Conservation (phyloP, 2,888 invertebrate species). For the Acrocyrtus sp. region DNA sequence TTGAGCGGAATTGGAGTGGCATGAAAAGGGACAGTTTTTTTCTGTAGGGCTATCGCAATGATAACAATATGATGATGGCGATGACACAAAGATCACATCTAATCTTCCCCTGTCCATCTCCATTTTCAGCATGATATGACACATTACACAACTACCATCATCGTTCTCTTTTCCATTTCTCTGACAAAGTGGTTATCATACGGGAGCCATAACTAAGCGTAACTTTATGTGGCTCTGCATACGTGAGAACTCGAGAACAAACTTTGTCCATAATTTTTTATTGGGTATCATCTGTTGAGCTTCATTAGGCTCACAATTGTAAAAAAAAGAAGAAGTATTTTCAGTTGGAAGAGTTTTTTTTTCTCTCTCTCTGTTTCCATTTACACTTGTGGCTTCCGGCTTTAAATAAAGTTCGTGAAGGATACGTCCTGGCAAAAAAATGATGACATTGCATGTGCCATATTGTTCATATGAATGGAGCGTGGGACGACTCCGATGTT, state of each 20-base stretch:
- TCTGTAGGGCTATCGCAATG: too few relatives aligned
- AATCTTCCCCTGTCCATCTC: neutral
- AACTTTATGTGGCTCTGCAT: too few relatives aligned
- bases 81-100: neutral
- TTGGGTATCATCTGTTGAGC: constrained; percentile 34
- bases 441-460: constrained; percentile 39
- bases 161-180: neutral
- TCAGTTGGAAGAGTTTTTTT: neutral
- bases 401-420: constrained; percentile 2
- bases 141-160: neutral
- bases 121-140: too few relatives aligned
- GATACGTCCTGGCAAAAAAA: constrained; percentile 6
- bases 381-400: constrained; percentile 43
- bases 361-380: neutral
- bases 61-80: constrained; percentile 12
- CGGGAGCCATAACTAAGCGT: too few relatives aligned
- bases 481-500: neutral
- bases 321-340: constrained; percentile 10
- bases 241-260: constrained; percentile 16
- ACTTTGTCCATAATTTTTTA: neutral
- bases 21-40: too few relatives aligned
- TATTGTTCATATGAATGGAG: constrained; percentile 23
- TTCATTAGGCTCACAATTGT: constrained; percentile 28
- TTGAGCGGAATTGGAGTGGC: constrained; percentile 8
- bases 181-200: neutral